Conservation (phyloP, 2,797 vertebrate genomes). For the Ciconia nigra region DNA sequence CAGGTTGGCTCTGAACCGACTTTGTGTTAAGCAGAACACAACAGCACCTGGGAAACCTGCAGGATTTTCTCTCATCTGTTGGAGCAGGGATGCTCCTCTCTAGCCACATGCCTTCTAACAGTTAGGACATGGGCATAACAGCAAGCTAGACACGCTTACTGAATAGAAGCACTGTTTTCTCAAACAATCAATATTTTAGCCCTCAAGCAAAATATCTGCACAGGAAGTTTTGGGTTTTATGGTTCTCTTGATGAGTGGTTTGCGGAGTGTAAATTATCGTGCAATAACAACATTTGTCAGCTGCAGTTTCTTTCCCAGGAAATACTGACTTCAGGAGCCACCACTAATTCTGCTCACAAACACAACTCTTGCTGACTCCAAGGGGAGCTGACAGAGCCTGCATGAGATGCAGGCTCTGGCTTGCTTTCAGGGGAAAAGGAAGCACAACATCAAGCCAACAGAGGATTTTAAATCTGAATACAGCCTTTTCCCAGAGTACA, state of each 20-base stretch:
- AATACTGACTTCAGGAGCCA: constrained; percentile 43
- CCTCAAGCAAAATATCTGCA: not conserved
- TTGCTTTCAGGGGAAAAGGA: not conserved
- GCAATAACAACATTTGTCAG: constrained; percentile 42
- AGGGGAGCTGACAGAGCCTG: not conserved
- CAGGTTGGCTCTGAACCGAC: not conserved
- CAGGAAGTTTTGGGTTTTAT: constrained; percentile 36
- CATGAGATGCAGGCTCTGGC: not conserved
- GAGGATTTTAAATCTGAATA: not conserved
- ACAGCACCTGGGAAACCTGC: not conserved
- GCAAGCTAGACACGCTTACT: not conserved
- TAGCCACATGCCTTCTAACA: not conserved
- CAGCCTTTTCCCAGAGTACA: constrained; percentile 12
- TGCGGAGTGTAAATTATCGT: constrained; percentile 16
- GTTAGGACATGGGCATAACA: not conserved
- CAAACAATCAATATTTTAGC: constrained; percentile 29
- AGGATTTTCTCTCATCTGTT: not conserved
- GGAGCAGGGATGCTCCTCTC: not conserved
- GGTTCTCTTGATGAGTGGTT: constrained; percentile 18
- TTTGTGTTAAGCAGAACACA: not conserved
- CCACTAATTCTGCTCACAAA: constrained; percentile 16
- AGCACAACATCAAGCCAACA: not conserved
- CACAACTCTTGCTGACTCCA: not conserved
- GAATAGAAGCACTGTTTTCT: not conserved
- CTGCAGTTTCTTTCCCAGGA: constrained; percentile 39